Evolutionary conservation across 2,113 vertebrate genomes (phyloP).

Genomic region (Eurypyga helias): DNA sequence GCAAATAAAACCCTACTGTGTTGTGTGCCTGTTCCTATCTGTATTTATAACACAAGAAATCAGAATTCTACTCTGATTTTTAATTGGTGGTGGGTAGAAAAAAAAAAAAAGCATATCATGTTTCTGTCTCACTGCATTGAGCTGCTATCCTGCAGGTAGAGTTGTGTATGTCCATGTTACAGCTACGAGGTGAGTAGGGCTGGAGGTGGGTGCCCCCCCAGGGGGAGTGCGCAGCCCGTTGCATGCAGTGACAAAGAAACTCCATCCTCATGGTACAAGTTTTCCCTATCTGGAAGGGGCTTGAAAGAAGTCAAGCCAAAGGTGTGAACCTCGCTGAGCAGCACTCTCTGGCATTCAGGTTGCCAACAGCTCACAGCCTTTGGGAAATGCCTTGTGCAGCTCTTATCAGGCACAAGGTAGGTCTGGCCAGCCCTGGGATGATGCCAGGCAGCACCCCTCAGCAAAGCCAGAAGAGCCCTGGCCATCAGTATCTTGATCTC

Average conservation of each 20-base stretch:
- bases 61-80: not conserved
- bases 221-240: rapidly evolving
- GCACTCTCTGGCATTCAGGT: not conserved
- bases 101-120: rapidly evolving
- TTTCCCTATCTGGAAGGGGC: not conserved
- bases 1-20: not conserved
- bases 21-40: rapidly evolving
- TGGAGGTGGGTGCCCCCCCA: rapidly evolving
- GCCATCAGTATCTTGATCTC: not conserved
- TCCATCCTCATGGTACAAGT: rapidly evolving
- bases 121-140: not conserved
- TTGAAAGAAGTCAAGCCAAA: not conserved
- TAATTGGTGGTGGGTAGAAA: not conserved
- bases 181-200: not conserved
- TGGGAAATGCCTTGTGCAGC: not conserved
- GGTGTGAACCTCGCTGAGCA: not conserved
- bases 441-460: not conserved
- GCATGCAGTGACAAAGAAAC: not conserved
- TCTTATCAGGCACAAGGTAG: not conserved
- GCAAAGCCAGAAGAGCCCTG: not conserved
- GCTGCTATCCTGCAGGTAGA: not conserved
- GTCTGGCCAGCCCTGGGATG: rapidly evolving
- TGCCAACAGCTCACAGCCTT: not conserved
- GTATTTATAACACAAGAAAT: not conserved
- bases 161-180: rapidly evolving